Conservation (phyloP, 2,888 invertebrate genomes). For the Rhimphoctona megacephalus region DNA sequence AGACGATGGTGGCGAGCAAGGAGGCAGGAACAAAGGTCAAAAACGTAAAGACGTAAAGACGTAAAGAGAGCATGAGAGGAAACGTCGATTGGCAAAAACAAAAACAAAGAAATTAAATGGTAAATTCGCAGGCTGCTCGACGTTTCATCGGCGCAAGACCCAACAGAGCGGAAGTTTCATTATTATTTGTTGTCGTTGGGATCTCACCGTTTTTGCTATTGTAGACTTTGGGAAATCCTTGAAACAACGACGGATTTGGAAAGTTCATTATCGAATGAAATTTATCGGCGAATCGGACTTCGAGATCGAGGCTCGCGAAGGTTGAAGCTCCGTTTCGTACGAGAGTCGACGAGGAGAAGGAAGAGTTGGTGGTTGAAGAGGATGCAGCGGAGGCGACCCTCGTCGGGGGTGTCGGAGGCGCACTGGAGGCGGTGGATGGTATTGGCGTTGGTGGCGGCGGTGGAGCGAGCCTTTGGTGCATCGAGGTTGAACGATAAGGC, state of each 20-base stretch:
- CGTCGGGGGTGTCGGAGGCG: slow-evolving; percentile 77
- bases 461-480: slow-evolving; percentile 73
- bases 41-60: not conserved
- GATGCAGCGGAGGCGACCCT: slow-evolving; percentile 51
- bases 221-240: slow-evolving; percentile 89
- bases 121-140: slow-evolving; percentile 51
- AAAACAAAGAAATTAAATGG: slow-evolving; percentile 1
- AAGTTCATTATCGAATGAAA: slow-evolving; percentile 88
- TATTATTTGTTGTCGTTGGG: slow-evolving; percentile 19
- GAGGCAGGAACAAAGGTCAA: not conserved
- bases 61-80: slow-evolving; percentile 4
- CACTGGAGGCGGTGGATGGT: slow-evolving; percentile 84
- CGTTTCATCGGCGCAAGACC: slow-evolving; percentile 65
- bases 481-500: slow-evolving; percentile 78
- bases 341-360: slow-evolving; percentile 8
- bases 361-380: slow-evolving; percentile 5
- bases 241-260: slow-evolving; percentile 90
- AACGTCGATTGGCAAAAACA: not conserved
- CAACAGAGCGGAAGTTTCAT: slow-evolving; percentile 55
- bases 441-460: slow-evolving; percentile 76
- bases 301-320: slow-evolving; percentile 87
- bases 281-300: slow-evolving; percentile 88
- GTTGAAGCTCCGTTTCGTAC: slow-evolving; percentile 57
- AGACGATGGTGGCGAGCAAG: not conserved
- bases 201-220: slow-evolving; percentile 88